A percentile compares a stretch with the other conserved stretches of the same genome.
phyloP scores from a whole-genome alignment of 2,888 invertebrate species.

The Hecatera dysodea region DNA sequence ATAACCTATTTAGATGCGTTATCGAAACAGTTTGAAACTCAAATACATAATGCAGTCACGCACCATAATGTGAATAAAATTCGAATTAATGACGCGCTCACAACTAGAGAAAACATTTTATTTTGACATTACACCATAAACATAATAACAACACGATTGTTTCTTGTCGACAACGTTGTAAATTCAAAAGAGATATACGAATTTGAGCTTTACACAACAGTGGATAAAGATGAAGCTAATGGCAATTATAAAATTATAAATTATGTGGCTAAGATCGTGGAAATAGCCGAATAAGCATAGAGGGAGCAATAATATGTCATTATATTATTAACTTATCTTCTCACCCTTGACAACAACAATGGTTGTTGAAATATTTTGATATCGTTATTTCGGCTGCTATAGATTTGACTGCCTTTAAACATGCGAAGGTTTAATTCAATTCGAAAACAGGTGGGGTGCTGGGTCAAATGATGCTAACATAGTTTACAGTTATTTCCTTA shows the following conservation, averaged over 20 bases:
- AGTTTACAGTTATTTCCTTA: constrained; percentile 67
- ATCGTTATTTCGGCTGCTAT: constrained; percentile 84
- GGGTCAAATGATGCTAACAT: constrained; percentile 53
- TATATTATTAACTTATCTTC: constrained; percentile 90
- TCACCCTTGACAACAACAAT: constrained; percentile 91
- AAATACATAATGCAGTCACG: constrained; percentile 78
- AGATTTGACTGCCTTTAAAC: constrained; percentile 85
- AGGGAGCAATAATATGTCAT: constrained; percentile 88
- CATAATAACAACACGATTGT: constrained; percentile 84
- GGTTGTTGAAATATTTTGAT: constrained; percentile 88
- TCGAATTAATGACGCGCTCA: constrained; percentile 85
- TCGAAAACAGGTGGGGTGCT: constrained; percentile 66
- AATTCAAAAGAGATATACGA: constrained; percentile 51
- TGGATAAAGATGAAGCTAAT: constrained; percentile 46
- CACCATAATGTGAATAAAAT: constrained; percentile 85
- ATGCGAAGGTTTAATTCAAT: constrained; percentile 89
- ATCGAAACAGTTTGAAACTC: constrained; percentile 76
- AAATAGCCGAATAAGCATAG: constrained; percentile 82
- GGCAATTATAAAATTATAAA: constrained; percentile 67
- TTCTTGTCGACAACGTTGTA: constrained; percentile 69
- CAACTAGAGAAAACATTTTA: constrained; percentile 84
- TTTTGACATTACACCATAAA: constrained; percentile 88
- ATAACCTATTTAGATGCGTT: constrained; percentile 76
- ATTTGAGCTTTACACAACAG: constrained; percentile 55
- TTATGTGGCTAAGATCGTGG: constrained; percentile 75